A percentile compares a stretch with the other conserved stretches of the same genome.
Conservation (phyloP, 2,113 vertebrate genomes). For the Isurus oxyrinchus region DNA sequence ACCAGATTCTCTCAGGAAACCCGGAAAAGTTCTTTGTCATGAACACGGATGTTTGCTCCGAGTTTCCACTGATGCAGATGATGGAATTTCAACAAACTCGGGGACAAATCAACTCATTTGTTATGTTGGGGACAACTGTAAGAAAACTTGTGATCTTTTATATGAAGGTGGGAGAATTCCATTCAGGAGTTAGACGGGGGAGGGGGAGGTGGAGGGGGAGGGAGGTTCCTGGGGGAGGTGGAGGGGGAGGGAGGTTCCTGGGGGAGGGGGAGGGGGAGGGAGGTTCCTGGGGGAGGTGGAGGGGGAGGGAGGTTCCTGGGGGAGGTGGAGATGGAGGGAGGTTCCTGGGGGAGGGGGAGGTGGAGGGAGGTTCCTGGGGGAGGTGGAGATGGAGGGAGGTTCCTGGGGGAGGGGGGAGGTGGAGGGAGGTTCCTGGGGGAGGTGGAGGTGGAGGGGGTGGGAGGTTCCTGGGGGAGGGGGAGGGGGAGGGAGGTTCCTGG, state of each 20-base stretch:
- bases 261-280: not conserved
- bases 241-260: not conserved
- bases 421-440: not conserved
- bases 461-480: not conserved
- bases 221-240: not conserved
- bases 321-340: too few species aligned
- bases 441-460: not conserved
- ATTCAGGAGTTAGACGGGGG: not conserved
- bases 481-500: not conserved
- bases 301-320: not conserved
- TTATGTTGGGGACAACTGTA: conserved; percentile 93
- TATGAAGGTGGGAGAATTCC: not conserved
- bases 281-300: too few species aligned
- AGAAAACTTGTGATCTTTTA: conserved; percentile 43
- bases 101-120: conserved; percentile 66
- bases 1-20: conserved; percentile 88
- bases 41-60: conserved; percentile 90
- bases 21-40: conserved; percentile 91
- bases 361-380: too few species aligned
- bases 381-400: not conserved
- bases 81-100: conserved; percentile 71
- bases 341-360: not conserved
- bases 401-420: accelerated
- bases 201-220: too few species aligned
- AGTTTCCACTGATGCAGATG: conserved; percentile 87